These are phyloP conservation scores for Epinotia brunnichana DNA, from an alignment of 2,888 invertebrate genomes.

Conservation along the genomic window DNA sequence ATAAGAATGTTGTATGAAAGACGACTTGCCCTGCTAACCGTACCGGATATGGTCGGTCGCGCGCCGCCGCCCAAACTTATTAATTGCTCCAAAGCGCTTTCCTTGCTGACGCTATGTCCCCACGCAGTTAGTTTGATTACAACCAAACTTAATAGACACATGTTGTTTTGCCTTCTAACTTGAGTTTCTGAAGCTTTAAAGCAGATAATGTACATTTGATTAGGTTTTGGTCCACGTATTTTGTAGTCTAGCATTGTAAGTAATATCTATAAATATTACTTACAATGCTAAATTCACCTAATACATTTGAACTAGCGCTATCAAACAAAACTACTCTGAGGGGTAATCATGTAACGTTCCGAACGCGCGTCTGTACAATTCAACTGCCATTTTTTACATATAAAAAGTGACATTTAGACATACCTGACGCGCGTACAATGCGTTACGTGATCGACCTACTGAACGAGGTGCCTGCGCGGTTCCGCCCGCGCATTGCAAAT, in stretches of 20 bases:
- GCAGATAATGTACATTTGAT: background rate
- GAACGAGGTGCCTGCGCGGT: no score
- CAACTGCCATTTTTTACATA: no score
- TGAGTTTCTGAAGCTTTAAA: conserved; percentile 1
- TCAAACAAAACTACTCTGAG: no score
- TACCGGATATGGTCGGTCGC: conserved; percentile 65
- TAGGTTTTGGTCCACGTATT: background rate
- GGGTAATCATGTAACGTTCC: no score
- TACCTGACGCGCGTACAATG: no score
- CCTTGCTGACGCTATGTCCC: conserved; percentile 35
- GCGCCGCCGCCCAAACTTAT: conserved; percentile 71
- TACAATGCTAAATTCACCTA: no score
- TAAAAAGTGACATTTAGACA: no score
- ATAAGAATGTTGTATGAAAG: background rate
- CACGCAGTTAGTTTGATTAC: conserved; percentile 34
- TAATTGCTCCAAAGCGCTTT: conserved; percentile 70
- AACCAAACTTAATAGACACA: conserved; percentile 39
- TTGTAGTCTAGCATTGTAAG: background rate
- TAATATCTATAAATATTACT: no score
- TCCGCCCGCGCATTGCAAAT: no score
- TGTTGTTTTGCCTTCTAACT: conserved; percentile 33
- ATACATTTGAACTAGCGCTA: no score
- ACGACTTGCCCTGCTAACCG: conserved; percentile 14
- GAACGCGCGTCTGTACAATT: no score
- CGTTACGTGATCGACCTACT: no score